Percentiles rank a stretch among this genome's conserved stretches.
These are phyloP conservation scores for Pygmarrhopalites habei DNA, from an alignment of 1,140 invertebrate genomes.

Conservation along the genomic window DNA sequence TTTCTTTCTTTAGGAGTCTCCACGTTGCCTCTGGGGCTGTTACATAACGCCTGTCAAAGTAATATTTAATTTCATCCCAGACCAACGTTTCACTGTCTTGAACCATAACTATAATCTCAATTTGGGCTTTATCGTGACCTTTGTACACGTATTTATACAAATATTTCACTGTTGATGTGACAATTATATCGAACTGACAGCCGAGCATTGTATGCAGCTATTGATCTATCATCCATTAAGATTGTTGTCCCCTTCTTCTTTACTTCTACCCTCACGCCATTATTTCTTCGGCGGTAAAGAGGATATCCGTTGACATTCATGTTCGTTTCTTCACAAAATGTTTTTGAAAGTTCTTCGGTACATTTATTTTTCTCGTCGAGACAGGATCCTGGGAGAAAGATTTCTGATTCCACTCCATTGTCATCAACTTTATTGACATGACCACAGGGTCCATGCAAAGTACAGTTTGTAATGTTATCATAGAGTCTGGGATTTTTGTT, in stretches of 20 bases:
- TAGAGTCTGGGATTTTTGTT: constrained; percentile 21
- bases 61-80: constrained; percentile 38
- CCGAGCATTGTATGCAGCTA: constrained; percentile 50
- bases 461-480: constrained; percentile 17
- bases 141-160: constrained; percentile 40
- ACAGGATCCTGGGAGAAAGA: constrained; percentile 20
- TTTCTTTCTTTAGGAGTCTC: constrained; percentile 31
- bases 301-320: constrained; percentile 18
- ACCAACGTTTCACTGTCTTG: background rate
- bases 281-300: constrained; percentile 2
- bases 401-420: too few relatives aligned
- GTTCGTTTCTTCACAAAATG: constrained; percentile 12
- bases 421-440: background rate
- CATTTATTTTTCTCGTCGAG: constrained; percentile 40
- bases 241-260: background rate
- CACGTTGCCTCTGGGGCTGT: constrained; percentile 40
- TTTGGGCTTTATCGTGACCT: constrained; percentile 24
- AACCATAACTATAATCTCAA: background rate
- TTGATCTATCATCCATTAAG: constrained; percentile 47
- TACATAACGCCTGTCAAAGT: constrained; percentile 40
- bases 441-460: constrained; percentile 41
- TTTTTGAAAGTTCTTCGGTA: constrained; percentile 23
- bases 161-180: constrained; percentile 50
- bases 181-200: constrained; percentile 47
- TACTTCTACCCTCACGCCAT: background rate